Conservation (phyloP, 2,113 vertebrate genomes). For the Pithys albifrons region DNA sequence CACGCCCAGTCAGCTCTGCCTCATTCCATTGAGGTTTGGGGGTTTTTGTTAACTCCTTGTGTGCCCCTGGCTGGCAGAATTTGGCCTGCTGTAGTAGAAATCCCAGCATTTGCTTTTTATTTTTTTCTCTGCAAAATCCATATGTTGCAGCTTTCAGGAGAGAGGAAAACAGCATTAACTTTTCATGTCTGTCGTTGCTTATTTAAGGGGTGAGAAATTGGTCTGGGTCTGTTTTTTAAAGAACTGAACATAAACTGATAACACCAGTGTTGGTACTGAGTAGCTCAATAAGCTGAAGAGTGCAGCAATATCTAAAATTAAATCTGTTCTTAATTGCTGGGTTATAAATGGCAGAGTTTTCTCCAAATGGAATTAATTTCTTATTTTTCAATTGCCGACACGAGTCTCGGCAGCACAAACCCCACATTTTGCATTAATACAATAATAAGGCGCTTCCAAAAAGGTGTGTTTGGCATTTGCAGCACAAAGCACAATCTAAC, state of each 20-base stretch:
- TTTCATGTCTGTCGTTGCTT: background rate
- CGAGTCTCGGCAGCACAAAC: background rate
- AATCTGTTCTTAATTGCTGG: conserved; percentile 55
- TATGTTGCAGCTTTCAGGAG: background rate
- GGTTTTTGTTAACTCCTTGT: background rate
- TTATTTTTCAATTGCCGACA: background rate
- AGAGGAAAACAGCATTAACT: background rate
- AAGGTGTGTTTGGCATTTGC: conserved; percentile 39
- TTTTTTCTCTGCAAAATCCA: background rate
- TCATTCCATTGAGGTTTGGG: fast-evolving
- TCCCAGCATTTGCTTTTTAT: background rate
- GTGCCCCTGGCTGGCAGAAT: background rate
- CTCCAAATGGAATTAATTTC: conserved; percentile 42
- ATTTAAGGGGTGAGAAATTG: conserved; percentile 1
- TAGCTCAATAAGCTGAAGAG: conserved; percentile 7
- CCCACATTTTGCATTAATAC: background rate
- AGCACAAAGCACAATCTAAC: background rate
- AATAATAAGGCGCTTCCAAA: background rate
- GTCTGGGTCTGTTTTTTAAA: background rate
- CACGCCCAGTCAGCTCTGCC: background rate
- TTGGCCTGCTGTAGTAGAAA: background rate
- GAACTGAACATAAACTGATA: background rate
- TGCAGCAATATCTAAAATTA: conserved; percentile 21
- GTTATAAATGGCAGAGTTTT: conserved; percentile 33
- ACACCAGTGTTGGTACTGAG: background rate